Evolutionary conservation across 2,113 vertebrate genomes (phyloP).

Genomic region (Lathamus discolor): DNA sequence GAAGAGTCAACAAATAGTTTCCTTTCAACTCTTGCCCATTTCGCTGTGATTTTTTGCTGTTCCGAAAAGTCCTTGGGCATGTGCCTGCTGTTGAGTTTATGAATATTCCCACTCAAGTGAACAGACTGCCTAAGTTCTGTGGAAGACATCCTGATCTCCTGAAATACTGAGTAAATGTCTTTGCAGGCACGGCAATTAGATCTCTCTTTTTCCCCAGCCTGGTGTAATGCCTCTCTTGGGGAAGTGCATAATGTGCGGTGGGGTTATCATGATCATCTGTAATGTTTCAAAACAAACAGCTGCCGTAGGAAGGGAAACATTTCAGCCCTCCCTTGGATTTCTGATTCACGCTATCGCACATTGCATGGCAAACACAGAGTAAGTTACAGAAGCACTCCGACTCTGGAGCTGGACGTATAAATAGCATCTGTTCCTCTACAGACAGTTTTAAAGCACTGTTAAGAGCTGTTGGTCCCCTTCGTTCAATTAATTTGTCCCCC

Average conservation of each 20-base stretch:
- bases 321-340: slow-evolving; percentile 52
- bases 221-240: slow-evolving; percentile 41
- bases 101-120: slow-evolving; percentile 14
- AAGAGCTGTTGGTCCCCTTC: slow-evolving; percentile 17
- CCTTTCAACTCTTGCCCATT: not conserved
- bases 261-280: slow-evolving; percentile 24
- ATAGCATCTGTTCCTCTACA: slow-evolving; percentile 25
- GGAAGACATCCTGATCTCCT: not conserved
- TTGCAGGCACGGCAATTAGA: slow-evolving; percentile 31
- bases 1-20: not conserved
- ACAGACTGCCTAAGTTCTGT: not conserved
- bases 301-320: slow-evolving; percentile 46
- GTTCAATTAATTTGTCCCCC: not conserved
- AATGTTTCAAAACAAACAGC: slow-evolving; percentile 50
- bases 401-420: not conserved
- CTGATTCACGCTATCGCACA: slow-evolving; percentile 29
- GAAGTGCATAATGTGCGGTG: not conserved
- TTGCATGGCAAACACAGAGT: slow-evolving; percentile 22
- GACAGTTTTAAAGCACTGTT: not conserved
- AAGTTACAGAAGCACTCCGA: slow-evolving; percentile 21
- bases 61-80: not conserved
- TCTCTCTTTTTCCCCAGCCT: not conserved
- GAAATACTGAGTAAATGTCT: slow-evolving; percentile 63
- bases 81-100: not conserved
- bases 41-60: slow-evolving; percentile 12